phyloP scores from a whole-genome alignment of 2,888 invertebrate species.

The Aradus depressus region DNA sequence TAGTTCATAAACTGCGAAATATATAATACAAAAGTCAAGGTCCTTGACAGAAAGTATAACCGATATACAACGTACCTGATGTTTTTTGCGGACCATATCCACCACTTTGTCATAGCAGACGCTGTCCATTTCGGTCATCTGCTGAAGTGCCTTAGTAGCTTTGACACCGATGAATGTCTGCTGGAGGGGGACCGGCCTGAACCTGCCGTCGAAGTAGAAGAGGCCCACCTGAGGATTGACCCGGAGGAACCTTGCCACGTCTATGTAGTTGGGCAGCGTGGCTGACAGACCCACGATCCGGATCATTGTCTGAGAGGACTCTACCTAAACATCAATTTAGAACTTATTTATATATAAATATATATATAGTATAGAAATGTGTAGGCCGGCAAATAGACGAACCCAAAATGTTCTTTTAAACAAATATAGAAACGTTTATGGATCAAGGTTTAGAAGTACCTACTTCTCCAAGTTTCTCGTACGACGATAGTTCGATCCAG shows the following conservation, averaged over 20 bases:
- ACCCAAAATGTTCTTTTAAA: too few species aligned
- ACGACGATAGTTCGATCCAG: too few species aligned
- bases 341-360: neutral
- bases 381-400: neutral
- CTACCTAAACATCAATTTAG: conserved; percentile 44
- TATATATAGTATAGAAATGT: neutral
- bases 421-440: too few species aligned
- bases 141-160: conserved; percentile 46
- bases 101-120: conserved; percentile 86
- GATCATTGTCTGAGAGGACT: conserved; percentile 87
- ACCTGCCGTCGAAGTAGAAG: conserved; percentile 88
- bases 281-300: conserved; percentile 94
- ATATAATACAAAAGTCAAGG: neutral
- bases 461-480: too few species aligned
- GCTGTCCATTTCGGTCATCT: conserved; percentile 73
- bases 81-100: conserved; percentile 74
- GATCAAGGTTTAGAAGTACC: too few species aligned
- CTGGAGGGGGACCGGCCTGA: conserved; percentile 88
- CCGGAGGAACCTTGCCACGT: conserved; percentile 85
- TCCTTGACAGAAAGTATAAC: neutral
- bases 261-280: conserved; percentile 92
- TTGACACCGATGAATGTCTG: conserved; percentile 85
- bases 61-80: conserved; percentile 54
- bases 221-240: conserved; percentile 87
- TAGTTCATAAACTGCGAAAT: too few species aligned